Evolutionary conservation across 2,888 invertebrate species (phyloP).

Genomic region (Diogma glabrata): DNA sequence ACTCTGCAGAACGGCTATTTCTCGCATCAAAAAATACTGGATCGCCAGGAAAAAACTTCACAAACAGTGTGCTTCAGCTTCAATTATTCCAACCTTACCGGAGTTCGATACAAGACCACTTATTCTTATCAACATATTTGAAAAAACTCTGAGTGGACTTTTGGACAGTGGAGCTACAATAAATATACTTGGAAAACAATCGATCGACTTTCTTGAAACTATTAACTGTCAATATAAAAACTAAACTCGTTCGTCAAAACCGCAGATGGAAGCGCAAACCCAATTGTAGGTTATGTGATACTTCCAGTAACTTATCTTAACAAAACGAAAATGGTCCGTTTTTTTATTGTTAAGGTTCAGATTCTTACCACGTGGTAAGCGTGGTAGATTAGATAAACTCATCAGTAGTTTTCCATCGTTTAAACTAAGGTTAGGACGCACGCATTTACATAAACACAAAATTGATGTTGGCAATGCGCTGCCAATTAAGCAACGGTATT

Average conservation of each 20-base stretch:
- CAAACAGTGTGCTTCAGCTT: too few relatives aligned
- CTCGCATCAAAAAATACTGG: too few relatives aligned
- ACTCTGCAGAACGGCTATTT: too few relatives aligned
- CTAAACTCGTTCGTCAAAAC: not conserved
- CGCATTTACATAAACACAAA: conserved; percentile 11
- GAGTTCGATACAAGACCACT: too few relatives aligned
- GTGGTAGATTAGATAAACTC: not conserved
- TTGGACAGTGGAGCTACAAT: not conserved
- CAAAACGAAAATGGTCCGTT: not conserved
- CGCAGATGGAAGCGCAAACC: not conserved
- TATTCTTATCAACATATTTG: too few relatives aligned
- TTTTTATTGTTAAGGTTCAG: not conserved
- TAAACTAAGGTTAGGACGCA: not conserved
- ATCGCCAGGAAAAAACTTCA: too few relatives aligned
- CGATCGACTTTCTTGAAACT: too few relatives aligned
- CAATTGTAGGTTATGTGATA: not conserved
- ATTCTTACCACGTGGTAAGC: too few relatives aligned
- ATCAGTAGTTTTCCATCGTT: not conserved
- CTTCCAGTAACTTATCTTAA: not conserved
- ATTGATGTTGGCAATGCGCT: conserved; percentile 18
- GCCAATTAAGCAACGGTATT: conserved; percentile 18
- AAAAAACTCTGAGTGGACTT: too few relatives aligned
- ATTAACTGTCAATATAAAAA: too few relatives aligned
- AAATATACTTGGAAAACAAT: not conserved
- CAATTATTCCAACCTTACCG: too few relatives aligned